Percentiles rank a stretch among this genome's conserved stretches.
Evolutionary conservation across 2,888 invertebrate genomes (phyloP).

Genomic region (Pristionchus fissidentatus): DNA sequence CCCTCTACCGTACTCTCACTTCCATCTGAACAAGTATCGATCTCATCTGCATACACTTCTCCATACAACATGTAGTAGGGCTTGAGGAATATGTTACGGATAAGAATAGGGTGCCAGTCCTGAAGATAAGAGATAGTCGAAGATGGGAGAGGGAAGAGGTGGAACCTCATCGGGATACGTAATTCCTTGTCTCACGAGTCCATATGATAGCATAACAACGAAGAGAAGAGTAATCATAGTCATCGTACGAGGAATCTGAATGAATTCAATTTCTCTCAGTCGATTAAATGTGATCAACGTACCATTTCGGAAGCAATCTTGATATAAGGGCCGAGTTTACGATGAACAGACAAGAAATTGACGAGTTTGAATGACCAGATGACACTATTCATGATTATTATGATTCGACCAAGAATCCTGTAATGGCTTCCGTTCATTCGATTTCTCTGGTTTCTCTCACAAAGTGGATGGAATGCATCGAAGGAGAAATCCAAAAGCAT

Average conservation of each 20-base stretch:
- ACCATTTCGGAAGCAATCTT: background rate
- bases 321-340: background rate
- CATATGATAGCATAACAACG: constrained; percentile 96
- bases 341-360: background rate
- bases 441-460: too few relatives aligned
- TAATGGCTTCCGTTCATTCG: too few relatives aligned
- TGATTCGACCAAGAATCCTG: constrained; percentile 83
- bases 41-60: constrained; percentile 94
- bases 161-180: constrained; percentile 86
- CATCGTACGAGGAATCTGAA: constrained; percentile 85
- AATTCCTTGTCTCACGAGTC: constrained; percentile 92
- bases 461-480: constrained; percentile 79
- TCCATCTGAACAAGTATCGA: constrained; percentile 81
- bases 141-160: background rate
- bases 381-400: constrained; percentile 82
- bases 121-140: background rate
- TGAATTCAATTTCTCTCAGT: too few relatives aligned
- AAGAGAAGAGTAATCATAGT: constrained; percentile 95
- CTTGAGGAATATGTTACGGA: constrained; percentile 91
- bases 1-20: constrained; percentile 51
- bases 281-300: too few relatives aligned
- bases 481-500: constrained; percentile 68
- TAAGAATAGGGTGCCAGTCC: constrained; percentile 81
- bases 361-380: constrained; percentile 82
- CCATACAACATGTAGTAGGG: constrained; percentile 99